Percentiles rank a stretch among this genome's conserved stretches.
These are phyloP conservation scores for Morpho helenor DNA, from an alignment of 2,888 invertebrate species.

Conservation along the genomic window DNA sequence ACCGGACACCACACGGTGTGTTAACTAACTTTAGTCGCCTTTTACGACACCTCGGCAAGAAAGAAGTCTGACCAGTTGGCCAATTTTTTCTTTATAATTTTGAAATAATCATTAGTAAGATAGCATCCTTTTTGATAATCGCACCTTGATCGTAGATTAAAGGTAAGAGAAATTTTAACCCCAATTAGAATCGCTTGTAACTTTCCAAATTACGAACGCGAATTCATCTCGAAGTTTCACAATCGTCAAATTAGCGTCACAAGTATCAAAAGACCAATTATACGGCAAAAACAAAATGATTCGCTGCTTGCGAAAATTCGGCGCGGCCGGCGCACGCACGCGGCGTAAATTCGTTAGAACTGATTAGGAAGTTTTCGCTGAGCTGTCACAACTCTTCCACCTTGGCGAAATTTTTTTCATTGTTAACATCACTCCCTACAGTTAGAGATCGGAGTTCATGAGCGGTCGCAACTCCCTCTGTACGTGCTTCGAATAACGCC, in stretches of 20 bases:
- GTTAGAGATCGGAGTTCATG: constrained; percentile 74
- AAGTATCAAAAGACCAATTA: constrained; percentile 34
- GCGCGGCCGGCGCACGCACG: constrained; percentile 50
- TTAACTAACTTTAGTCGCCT: no score
- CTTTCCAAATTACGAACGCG: constrained; percentile 22
- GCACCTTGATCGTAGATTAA: no score
- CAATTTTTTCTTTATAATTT: no score
- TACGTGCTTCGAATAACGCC: constrained; percentile 72
- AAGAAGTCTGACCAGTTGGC: no score
- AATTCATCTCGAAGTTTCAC: constrained; percentile 15
- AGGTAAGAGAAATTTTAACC: constrained; percentile 2
- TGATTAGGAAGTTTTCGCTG: constrained; percentile 71
- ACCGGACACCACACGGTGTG: no score
- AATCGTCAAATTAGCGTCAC: constrained; percentile 36
- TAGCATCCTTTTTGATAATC: no score
- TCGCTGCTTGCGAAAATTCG: background rate
- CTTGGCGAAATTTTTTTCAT: constrained; percentile 66
- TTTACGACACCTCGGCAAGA: no score
- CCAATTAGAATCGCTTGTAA: constrained; percentile 7
- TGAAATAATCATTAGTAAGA: no score
- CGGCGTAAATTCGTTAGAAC: constrained; percentile 73
- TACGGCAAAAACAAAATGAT: constrained; percentile 5
- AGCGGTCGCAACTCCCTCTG: constrained; percentile 57
- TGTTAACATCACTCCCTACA: constrained; percentile 63
- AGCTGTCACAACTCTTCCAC: constrained; percentile 74